Percentiles rank a stretch among this genome's conserved stretches.
Evolutionary conservation across 1,140 invertebrate species (phyloP).

Genomic region (Anoplolepis gracilipes): DNA sequence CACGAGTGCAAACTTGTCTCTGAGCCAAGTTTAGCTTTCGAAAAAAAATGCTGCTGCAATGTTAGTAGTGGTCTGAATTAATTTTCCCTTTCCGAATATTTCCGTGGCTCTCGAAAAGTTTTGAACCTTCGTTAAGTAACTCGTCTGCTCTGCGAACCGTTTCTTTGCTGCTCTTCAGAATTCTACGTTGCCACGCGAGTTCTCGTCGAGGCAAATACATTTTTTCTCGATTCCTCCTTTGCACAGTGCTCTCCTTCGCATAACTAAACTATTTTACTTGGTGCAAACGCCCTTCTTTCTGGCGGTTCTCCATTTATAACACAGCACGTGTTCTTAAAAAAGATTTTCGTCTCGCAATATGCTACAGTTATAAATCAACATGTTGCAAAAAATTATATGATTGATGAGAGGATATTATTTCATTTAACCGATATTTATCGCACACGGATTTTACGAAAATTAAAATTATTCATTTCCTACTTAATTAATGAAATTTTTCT

Average conservation of each 20-base stretch:
- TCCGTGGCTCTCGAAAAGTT: slow-evolving; percentile 17
- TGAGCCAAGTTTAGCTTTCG: not conserved
- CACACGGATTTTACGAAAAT: not conserved
- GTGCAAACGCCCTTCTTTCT: slow-evolving; percentile 42
- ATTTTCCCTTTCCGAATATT: slow-evolving; percentile 38
- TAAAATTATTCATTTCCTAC: not conserved
- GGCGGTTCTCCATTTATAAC: slow-evolving; percentile 44
- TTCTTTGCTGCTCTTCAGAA: slow-evolving; percentile 34
- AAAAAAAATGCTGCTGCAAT: slow-evolving; percentile 5
- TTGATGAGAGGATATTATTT: not conserved
- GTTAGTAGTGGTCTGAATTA: not conserved
- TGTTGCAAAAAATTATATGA: not conserved
- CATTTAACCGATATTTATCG: not conserved
- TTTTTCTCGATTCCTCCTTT: slow-evolving; percentile 35
- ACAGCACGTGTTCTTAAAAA: slow-evolving; percentile 28
- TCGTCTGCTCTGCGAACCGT: slow-evolving; percentile 39
- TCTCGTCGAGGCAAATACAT: slow-evolving; percentile 37
- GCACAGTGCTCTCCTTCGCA: slow-evolving; percentile 25
- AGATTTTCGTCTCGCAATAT: slow-evolving; percentile 26
- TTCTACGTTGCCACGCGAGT: slow-evolving; percentile 20
- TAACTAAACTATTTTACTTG: slow-evolving; percentile 54
- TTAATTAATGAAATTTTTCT: slow-evolving; percentile 3
- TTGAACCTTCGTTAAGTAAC: slow-evolving; percentile 60
- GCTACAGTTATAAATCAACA: slow-evolving; percentile 21
- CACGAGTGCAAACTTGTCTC: not conserved